Evolutionary conservation across 2,113 vertebrate species (phyloP).

Genomic region (Sialia sialis): DNA sequence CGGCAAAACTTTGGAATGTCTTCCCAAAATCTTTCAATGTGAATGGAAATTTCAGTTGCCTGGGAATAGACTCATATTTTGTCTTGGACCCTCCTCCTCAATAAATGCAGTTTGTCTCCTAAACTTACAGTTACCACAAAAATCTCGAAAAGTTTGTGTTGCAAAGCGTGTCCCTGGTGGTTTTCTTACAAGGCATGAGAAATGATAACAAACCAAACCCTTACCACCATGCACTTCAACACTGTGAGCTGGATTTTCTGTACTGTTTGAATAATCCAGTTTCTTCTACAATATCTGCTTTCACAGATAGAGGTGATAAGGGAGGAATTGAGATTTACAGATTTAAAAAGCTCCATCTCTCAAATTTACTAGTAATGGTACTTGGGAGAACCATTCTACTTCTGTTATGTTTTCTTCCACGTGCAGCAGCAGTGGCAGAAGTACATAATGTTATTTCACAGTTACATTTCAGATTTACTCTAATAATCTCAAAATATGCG

Average conservation of each 20-base stretch:
- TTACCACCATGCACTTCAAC: fast-evolving
- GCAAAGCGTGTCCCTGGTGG: background rate
- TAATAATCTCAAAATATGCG: fast-evolving
- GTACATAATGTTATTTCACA: background rate
- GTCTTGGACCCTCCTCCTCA: background rate
- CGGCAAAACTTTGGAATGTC: background rate
- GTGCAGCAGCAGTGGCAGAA: background rate
- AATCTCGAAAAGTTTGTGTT: background rate
- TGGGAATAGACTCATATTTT: background rate
- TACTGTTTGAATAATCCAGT: background rate
- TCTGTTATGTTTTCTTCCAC: background rate
- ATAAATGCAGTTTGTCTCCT: background rate
- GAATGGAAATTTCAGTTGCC: background rate
- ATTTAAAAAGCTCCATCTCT: background rate
- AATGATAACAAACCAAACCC: background rate
- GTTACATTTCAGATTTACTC: background rate
- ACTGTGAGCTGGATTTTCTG: background rate
- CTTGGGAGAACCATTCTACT: background rate
- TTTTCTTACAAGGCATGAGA: background rate
- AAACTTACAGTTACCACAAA: background rate
- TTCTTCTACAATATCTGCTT: background rate
- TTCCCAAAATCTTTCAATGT: background rate
- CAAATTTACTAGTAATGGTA: background rate
- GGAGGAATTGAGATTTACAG: background rate
- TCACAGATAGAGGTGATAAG: background rate